phyloP scores from a whole-genome alignment of 2,797 vertebrate genomes.

The Lindbergichthys nudifrons region DNA sequence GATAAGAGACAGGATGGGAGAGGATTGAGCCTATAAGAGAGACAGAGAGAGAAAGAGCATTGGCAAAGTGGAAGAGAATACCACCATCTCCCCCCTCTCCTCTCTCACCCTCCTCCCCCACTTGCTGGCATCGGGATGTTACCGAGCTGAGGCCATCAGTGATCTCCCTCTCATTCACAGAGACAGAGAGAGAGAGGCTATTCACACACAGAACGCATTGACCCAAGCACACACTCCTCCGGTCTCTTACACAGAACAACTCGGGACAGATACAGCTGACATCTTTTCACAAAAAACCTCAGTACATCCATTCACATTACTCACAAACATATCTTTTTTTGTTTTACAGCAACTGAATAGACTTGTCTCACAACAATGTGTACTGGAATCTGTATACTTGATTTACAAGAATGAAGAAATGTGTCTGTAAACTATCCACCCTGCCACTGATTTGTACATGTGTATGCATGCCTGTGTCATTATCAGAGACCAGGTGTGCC shows the following conservation, averaged over 20 bases:
- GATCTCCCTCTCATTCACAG: constrained; percentile 66
- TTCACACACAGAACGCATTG: constrained; percentile 48
- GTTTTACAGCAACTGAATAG: constrained; percentile 19
- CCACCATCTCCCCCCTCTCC: constrained; percentile 2
- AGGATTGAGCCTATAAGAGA: constrained; percentile 16
- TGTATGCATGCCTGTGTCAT: constrained; percentile 33
- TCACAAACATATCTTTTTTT: constrained; percentile 36
- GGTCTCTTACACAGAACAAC: constrained; percentile 50
- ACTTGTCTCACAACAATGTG: constrained; percentile 4
- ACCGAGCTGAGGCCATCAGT: constrained; percentile 38
- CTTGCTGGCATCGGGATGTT: constrained; percentile 48
- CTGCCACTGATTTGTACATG: constrained; percentile 25
- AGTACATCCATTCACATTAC: constrained; percentile 19
- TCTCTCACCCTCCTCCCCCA: constrained; percentile 19
- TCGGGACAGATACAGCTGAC: constrained; percentile 46
- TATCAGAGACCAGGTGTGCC: constrained; percentile 34
- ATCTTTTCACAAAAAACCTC: constrained; percentile 47
- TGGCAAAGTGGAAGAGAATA: neutral
- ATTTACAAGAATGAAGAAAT: neutral
- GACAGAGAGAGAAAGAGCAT: constrained; percentile 1
- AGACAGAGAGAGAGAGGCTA: constrained; percentile 36
- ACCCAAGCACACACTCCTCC: constrained; percentile 39
- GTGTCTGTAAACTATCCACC: neutral
- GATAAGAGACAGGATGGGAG: constrained; percentile 14
- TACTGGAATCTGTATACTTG: neutral